These are phyloP conservation scores for Drosophila arizonae DNA, from an alignment of 1,140 invertebrate genomes.

Conservation along the genomic window DNA sequence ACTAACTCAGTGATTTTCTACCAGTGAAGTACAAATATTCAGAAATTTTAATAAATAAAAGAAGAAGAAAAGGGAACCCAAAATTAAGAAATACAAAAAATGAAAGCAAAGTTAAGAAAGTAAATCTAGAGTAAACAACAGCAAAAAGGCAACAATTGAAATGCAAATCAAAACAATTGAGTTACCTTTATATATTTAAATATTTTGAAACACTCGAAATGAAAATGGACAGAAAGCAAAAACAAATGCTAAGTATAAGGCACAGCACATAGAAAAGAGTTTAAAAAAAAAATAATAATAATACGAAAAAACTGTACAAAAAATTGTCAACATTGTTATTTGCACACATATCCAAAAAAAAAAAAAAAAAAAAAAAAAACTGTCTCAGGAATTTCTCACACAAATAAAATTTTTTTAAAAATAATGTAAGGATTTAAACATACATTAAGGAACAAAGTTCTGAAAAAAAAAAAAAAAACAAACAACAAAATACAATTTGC, in stretches of 20 bases:
- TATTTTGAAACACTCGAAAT: conserved; percentile 14
- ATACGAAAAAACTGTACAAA: conserved; percentile 31
- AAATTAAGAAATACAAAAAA: not conserved
- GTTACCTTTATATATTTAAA: conserved; percentile 4
- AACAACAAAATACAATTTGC: not conserved
- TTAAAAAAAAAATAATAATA: not conserved
- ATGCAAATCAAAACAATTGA: too few relatives aligned
- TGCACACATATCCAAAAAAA: conserved; percentile 68
- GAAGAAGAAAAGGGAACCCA: conserved; percentile 14
- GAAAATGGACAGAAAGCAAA: conserved; percentile 14
- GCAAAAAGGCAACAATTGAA: conserved; percentile 2
- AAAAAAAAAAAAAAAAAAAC: too few relatives aligned
- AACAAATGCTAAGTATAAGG: conserved; percentile 3
- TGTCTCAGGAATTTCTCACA: conserved; percentile 79
- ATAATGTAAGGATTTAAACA: conserved; percentile 35
- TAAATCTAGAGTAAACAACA: conserved; percentile 8
- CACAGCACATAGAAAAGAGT: conserved; percentile 7
- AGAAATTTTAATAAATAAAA: conserved; percentile 56
- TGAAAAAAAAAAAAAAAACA: conserved; percentile 9
- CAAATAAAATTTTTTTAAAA: conserved; percentile 40
- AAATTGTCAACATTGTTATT: conserved; percentile 48
- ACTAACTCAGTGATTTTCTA: conserved; percentile 82
- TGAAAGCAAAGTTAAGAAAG: conserved; percentile 16
- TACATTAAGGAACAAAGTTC: conserved; percentile 40
- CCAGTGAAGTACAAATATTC: conserved; percentile 81